Conservation (phyloP, 2,797 vertebrate species). For the Sebastiscus tertius region DNA sequence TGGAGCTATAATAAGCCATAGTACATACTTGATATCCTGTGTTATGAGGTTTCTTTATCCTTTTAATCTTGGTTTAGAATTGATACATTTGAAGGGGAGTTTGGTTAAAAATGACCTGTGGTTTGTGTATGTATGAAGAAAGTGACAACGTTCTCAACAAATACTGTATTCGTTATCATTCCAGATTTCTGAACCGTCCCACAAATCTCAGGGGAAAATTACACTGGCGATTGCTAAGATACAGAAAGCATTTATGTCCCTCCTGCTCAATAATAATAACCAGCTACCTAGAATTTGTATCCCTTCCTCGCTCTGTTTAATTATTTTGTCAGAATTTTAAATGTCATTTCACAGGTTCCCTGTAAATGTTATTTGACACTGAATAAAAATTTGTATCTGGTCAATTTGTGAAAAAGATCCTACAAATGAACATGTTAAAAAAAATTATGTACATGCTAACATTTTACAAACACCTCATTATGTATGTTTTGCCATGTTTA, state of each 20-base stretch:
- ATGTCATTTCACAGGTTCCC: not conserved
- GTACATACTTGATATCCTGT: not conserved
- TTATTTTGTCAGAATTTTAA: constrained; percentile 10
- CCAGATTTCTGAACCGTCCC: not conserved
- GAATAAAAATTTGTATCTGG: constrained; percentile 38
- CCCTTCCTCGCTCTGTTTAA: not conserved
- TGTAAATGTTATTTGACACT: constrained; percentile 30
- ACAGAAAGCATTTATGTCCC: not conserved
- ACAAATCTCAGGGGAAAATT: constrained; percentile 51
- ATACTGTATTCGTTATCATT: constrained; percentile 7
- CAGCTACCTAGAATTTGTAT: not conserved
- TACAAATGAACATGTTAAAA: constrained; percentile 40
- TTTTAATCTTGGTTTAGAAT: not conserved
- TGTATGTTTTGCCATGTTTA: not conserved
- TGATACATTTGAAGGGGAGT: not conserved
- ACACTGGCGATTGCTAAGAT: not conserved
- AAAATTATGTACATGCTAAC: constrained; percentile 21
- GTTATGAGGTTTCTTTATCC: not conserved
- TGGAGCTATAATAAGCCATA: not conserved
- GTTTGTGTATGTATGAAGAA: constrained; percentile 1
- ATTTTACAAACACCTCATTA: constrained; percentile 27
- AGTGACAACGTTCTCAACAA: not conserved
- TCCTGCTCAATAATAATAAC: not conserved
- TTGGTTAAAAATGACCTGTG: not conserved
- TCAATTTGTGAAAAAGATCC: constrained; percentile 30